phyloP scores from a whole-genome alignment of 1,140 invertebrate species.

The Batillaria attramentaria region DNA sequence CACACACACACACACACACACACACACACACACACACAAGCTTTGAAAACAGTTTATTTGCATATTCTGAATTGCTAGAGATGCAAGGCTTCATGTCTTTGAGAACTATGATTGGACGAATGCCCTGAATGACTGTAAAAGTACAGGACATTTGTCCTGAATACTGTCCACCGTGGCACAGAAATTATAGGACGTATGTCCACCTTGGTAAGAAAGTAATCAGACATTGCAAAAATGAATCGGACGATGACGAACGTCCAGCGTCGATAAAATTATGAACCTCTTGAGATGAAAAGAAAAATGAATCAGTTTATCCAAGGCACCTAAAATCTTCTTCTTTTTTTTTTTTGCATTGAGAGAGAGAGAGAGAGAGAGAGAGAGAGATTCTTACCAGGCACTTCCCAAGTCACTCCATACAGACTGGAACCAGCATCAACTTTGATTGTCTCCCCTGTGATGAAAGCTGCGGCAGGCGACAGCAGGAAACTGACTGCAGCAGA shows the following conservation, averaged over 20 bases:
- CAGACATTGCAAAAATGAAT: background rate
- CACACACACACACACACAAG: too few species aligned
- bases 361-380: background rate
- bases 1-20: too few species aligned
- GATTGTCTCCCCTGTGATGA: conserved; percentile 73
- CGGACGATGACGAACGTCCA: background rate
- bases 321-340: background rate
- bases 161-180: too few species aligned
- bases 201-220: too few species aligned
- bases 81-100: too few species aligned
- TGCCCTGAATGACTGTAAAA: too few species aligned
- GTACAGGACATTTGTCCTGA: too few species aligned
- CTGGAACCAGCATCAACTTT: conserved; percentile 72
- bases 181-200: too few species aligned
- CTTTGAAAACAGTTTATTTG: too few species aligned
- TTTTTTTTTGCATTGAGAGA: background rate
- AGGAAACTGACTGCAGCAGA: conserved; percentile 73
- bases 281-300: background rate
- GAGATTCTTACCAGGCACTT: conserved; percentile 56
- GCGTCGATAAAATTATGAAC: background rate
- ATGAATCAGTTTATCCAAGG: background rate
- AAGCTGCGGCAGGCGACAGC: conserved; percentile 73
- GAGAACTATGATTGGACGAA: too few species aligned
- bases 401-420: conserved; percentile 55
- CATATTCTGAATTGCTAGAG: too few species aligned